A percentile compares a stretch with the other conserved stretches of the same genome.
phyloP scores from a whole-genome alignment of 1,140 invertebrate species.

The Drosophila repleta region DNA sequence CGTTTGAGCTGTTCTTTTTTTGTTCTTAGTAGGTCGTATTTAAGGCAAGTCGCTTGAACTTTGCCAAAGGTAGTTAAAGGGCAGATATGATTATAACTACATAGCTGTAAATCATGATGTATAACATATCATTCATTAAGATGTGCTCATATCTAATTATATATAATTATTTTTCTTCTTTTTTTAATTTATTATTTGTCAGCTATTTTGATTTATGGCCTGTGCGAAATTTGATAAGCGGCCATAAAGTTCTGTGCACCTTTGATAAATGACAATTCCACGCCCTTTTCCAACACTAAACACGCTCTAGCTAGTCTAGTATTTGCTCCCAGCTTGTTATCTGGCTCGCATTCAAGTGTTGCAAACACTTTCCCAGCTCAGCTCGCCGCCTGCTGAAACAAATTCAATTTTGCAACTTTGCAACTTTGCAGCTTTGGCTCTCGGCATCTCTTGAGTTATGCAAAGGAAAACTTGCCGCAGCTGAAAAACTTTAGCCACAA shows the following conservation, averaged over 20 bases:
- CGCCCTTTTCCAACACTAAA: no score
- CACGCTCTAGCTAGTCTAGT: no score
- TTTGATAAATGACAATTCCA: not conserved
- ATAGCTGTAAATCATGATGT: no score
- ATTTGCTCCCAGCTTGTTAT: no score
- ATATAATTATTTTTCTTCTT: not conserved
- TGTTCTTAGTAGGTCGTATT: conserved; percentile 48
- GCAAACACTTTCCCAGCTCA: conserved; percentile 25
- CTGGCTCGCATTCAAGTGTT: not conserved
- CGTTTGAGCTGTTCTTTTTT: conserved; percentile 40
- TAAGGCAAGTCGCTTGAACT: conserved; percentile 38
- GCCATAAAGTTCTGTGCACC: not conserved
- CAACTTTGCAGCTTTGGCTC: conserved; percentile 28
- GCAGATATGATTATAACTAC: no score
- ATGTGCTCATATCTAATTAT: conserved; percentile 1
- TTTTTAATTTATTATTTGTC: not conserved
- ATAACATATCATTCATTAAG: not conserved
- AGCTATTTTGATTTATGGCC: not conserved
- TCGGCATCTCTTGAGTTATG: conserved; percentile 51
- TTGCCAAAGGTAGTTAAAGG: conserved; percentile 12
- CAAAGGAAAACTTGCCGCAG: conserved; percentile 29
- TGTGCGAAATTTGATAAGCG: not conserved
- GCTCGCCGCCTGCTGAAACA: not conserved
- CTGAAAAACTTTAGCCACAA: not conserved
- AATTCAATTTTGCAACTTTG: conserved; percentile 42